These are phyloP conservation scores for Hyperopisus bebe DNA, from an alignment of 2,113 vertebrate genomes.

Conservation along the genomic window DNA sequence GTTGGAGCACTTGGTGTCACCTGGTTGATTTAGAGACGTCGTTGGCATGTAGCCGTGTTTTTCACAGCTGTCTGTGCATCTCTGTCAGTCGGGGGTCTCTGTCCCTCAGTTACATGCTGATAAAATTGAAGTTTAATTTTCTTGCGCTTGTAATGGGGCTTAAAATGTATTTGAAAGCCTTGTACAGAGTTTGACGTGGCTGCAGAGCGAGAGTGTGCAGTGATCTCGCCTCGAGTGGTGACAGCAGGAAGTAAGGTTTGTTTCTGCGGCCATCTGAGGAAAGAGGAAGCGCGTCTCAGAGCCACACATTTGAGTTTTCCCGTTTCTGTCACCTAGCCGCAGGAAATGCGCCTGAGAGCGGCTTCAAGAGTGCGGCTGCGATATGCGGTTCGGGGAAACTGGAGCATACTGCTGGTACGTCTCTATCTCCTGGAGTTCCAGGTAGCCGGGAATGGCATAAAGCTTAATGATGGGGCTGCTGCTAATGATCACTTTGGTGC, in stretches of 20 bases:
- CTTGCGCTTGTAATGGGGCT: background rate
- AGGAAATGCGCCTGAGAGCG: background rate
- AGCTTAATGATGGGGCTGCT: background rate
- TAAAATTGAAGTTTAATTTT: background rate
- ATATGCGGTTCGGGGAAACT: background rate
- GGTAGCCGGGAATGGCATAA: background rate
- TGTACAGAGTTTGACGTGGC: background rate
- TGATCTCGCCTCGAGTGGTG: background rate
- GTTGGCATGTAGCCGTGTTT: background rate
- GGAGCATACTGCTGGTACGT: background rate
- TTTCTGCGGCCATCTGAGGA: background rate
- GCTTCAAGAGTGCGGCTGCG: background rate
- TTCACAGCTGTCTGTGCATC: background rate
- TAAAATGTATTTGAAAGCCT: background rate
- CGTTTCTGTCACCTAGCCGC: background rate
- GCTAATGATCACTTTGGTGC: background rate
- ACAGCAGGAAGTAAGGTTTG: background rate
- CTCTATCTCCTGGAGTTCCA: background rate
- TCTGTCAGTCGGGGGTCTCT: background rate
- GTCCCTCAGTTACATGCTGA: background rate
- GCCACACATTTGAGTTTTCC: background rate
- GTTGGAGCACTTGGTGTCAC: background rate
- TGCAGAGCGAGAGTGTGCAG: background rate
- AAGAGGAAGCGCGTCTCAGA: background rate
- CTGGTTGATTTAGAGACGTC: background rate